Conservation (phyloP, 2,888 invertebrate genomes). For the Tenthredo notha region DNA sequence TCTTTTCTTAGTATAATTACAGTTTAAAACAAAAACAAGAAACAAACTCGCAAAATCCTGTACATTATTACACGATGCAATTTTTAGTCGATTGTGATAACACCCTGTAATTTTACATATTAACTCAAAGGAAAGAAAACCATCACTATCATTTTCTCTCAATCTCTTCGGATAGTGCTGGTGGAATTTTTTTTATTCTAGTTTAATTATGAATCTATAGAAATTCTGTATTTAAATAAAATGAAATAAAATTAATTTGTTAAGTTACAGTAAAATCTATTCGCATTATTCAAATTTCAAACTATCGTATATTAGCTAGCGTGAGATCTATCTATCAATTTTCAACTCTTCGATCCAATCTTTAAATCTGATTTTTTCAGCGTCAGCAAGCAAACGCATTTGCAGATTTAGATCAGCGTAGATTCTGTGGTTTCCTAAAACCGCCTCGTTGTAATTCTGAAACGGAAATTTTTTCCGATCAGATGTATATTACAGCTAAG, state of each 20-base stretch:
- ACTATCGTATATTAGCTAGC: neutral
- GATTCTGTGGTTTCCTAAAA: slow-evolving; percentile 59
- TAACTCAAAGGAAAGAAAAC: neutral
- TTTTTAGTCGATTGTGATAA: slow-evolving; percentile 44
- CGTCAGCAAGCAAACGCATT: slow-evolving; percentile 54
- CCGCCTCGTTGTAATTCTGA: slow-evolving; percentile 61
- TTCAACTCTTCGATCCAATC: slow-evolving; percentile 59
- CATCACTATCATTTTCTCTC: neutral
- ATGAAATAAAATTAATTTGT: slow-evolving; percentile 35
- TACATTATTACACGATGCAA: slow-evolving; percentile 37
- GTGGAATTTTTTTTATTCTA: neutral
- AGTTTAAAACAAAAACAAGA: neutral
- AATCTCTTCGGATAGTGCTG: neutral
- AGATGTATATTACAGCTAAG: neutral
- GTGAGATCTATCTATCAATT: neutral
- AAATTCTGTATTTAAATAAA: slow-evolving; percentile 15
- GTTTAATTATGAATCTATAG: neutral
- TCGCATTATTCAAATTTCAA: neutral
- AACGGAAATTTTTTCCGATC: neutral
- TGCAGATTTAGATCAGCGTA: slow-evolving; percentile 60
- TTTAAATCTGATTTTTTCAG: slow-evolving; percentile 56
- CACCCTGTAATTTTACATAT: neutral
- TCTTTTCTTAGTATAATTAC: slow-evolving; percentile 15
- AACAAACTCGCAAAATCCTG: neutral
- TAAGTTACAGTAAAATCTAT: neutral